A percentile compares a stretch with the other conserved stretches of the same genome.
Conservation (phyloP, 2,888 invertebrate genomes). For the Ptilodon capucinus region DNA sequence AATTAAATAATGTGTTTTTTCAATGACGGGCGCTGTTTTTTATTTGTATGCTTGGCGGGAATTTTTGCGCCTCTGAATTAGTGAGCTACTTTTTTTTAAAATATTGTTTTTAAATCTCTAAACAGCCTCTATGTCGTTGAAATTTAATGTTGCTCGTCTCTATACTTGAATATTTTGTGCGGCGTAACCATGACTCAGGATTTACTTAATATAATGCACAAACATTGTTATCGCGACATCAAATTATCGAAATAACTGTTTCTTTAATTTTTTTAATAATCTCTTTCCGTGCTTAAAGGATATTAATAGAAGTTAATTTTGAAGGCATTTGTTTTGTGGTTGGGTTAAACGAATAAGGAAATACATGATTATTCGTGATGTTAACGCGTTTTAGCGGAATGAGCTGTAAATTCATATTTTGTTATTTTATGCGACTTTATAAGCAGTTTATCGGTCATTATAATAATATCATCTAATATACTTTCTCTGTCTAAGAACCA, state of each 20-base stretch:
- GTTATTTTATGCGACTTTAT: too few relatives aligned
- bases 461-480: too few relatives aligned
- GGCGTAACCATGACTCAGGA: background rate
- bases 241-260: constrained; percentile 22
- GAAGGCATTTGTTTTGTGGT: constrained; percentile 7
- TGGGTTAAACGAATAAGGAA: background rate
- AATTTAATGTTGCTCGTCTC: background rate
- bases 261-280: constrained; percentile 25
- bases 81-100: too few relatives aligned
- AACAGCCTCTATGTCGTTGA: too few relatives aligned
- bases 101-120: too few relatives aligned
- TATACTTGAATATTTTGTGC: background rate
- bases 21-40: background rate
- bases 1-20: background rate
- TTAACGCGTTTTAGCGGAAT: constrained; percentile 9
- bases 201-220: constrained; percentile 11
- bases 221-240: constrained; percentile 11
- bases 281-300: constrained; percentile 22
- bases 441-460: too few relatives aligned
- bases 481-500: too few relatives aligned
- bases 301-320: constrained; percentile 31
- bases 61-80: too few relatives aligned
- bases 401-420: constrained; percentile 2
- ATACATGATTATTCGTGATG: constrained; percentile 7
- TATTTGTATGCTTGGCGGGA: background rate